Conservation (phyloP, 2,888 invertebrate species). For the Tineola bisselliella region DNA sequence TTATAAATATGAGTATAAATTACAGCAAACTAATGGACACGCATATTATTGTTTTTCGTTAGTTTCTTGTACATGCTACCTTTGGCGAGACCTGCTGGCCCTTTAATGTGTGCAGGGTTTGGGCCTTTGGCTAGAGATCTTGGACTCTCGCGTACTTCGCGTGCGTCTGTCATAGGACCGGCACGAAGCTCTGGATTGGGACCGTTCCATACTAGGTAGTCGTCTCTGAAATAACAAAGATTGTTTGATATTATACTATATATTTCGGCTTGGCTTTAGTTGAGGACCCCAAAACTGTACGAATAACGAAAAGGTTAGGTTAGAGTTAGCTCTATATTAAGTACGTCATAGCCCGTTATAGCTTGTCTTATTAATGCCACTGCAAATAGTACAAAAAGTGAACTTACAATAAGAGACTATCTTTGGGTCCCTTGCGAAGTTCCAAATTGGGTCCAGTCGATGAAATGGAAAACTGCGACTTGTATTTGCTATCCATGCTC, state of each 20-base stretch:
- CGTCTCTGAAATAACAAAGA: slow-evolving; percentile 64
- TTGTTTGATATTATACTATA: background rate
- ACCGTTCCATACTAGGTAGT: slow-evolving; percentile 87
- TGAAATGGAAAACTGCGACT: slow-evolving; percentile 66
- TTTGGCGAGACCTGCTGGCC: slow-evolving; percentile 79
- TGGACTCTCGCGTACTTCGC: slow-evolving; percentile 67
- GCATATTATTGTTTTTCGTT: background rate
- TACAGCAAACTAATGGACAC: slow-evolving; percentile 2
- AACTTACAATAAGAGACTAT: slow-evolving; percentile 80
- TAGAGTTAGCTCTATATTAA: no score
- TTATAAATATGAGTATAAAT: no score
- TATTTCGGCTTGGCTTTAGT: no score
- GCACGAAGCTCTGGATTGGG: slow-evolving; percentile 72
- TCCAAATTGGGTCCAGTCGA: slow-evolving; percentile 76
- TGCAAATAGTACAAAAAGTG: background rate
- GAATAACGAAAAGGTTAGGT: background rate
- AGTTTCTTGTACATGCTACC: slow-evolving; percentile 77
- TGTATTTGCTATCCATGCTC: slow-evolving; percentile 62
- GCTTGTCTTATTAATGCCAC: no score
- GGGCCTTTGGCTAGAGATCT: slow-evolving; percentile 70
- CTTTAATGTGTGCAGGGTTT: slow-evolving; percentile 74
- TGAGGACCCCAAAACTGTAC: no score
- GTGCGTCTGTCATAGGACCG: slow-evolving; percentile 54
- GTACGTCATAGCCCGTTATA: no score
- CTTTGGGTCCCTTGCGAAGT: slow-evolving; percentile 82